Percentiles rank a stretch among this genome's conserved stretches.
phyloP scores from a whole-genome alignment of 2,113 vertebrate species.

The Pangasianodon gigas region DNA sequence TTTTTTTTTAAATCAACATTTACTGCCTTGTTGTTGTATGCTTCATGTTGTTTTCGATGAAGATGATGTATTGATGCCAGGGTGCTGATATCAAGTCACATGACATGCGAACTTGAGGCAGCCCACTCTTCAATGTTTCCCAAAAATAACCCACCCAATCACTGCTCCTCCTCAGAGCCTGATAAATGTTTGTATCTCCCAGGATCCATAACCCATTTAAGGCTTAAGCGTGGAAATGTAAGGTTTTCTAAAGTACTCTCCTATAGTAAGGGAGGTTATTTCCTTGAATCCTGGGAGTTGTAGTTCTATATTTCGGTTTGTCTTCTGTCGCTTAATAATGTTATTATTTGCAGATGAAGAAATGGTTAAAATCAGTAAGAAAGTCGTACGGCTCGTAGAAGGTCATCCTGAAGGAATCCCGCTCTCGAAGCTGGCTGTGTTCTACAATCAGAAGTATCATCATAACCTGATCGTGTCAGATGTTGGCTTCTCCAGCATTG shows the following conservation, averaged over 20 bases:
- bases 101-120: too few species aligned
- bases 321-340: not conserved
- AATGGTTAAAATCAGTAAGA: conserved; percentile 20
- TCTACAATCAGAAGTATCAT: conserved; percentile 9
- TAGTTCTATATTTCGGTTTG: not conserved
- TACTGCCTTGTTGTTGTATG: too few species aligned
- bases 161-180: not conserved
- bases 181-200: too few species aligned
- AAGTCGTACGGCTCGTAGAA: conserved; percentile 5
- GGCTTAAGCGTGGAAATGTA: not conserved
- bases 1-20: too few species aligned
- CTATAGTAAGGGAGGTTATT: not conserved
- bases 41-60: too few species aligned
- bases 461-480: not conserved
- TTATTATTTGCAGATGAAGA: conserved; percentile 26
- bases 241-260: not conserved
- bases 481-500: not conserved
- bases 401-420: conserved; percentile 19
- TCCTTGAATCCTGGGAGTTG: not conserved
- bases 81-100: too few species aligned
- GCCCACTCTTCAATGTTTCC: too few species aligned
- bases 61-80: too few species aligned
- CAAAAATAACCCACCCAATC: too few species aligned
- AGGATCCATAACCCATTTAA: not conserved
- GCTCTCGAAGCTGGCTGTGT: not conserved